A percentile compares a stretch with the other conserved stretches of the same genome.
These are phyloP conservation scores for Percopsis transmontana DNA, from an alignment of 2,113 vertebrate species.

Conservation along the genomic window DNA sequence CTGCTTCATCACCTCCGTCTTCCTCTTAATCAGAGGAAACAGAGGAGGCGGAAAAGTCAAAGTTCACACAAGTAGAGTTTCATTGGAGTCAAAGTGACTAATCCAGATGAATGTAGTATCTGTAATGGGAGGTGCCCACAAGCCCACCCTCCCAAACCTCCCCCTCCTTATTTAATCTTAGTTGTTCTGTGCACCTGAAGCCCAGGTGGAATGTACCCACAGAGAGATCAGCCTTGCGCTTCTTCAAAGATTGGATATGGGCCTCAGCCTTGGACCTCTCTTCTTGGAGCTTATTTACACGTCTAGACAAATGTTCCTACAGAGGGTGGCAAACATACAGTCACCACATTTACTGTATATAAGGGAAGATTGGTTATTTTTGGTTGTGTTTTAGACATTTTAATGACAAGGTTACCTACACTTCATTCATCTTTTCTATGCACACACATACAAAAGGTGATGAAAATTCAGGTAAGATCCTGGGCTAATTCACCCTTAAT, in stretches of 20 bases:
- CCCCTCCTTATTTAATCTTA: not conserved
- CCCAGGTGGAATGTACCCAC: conserved; percentile 54
- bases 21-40: conserved; percentile 45
- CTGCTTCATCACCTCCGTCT: conserved; percentile 72
- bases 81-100: not conserved
- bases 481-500: not conserved
- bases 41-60: not conserved
- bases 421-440: too few species aligned
- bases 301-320: conserved; percentile 66
- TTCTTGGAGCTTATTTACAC: conserved; percentile 63
- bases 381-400: not conserved
- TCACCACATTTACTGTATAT: not conserved
- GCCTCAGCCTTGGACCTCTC: conserved; percentile 65
- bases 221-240: conserved; percentile 67
- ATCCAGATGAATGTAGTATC: not conserved
- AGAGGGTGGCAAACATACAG: not conserved
- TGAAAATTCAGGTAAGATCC: too few species aligned
- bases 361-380: not conserved
- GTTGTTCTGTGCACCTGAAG: not conserved
- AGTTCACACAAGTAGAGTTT: too few species aligned
- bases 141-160: not conserved
- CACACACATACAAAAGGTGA: too few species aligned
- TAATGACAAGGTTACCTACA: too few species aligned
- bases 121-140: not conserved
- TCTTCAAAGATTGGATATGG: conserved; percentile 77